Percentiles rank a stretch among this genome's conserved stretches.
These are phyloP conservation scores for Limnephilus auricula DNA, from an alignment of 2,888 invertebrate genomes.

Conservation along the genomic window DNA sequence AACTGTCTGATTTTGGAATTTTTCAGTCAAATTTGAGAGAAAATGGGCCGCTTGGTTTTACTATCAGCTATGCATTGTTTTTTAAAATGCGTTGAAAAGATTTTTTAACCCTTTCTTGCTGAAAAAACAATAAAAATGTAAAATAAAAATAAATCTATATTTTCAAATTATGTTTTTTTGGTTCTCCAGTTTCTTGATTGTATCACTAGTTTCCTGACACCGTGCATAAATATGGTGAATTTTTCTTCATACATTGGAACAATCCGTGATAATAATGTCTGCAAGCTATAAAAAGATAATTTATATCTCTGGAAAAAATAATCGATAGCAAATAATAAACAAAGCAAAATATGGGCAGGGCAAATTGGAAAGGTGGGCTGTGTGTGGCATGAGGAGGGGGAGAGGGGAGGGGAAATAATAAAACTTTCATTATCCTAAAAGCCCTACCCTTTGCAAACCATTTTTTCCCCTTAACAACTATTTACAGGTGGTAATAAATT, in stretches of 20 bases:
- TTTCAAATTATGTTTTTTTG: no score
- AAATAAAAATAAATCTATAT: no score
- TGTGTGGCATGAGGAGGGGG: background rate
- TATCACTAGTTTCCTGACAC: no score
- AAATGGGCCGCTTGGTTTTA: no score
- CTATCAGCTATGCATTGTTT: no score
- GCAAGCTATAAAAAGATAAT: background rate
- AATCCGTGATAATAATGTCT: background rate
- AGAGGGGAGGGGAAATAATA: background rate
- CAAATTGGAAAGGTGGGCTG: background rate
- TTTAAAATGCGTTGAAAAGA: no score
- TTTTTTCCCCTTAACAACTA: background rate
- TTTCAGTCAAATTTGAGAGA: no score
- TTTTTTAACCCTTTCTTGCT: no score
- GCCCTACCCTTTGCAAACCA: background rate
- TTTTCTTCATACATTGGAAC: background rate
- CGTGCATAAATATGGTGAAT: background rate
- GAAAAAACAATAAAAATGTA: no score
- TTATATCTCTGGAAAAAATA: background rate
- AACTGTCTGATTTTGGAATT: no score
- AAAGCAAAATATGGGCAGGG: background rate
- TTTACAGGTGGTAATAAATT: background rate
- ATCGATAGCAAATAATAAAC: background rate
- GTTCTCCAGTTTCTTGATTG: no score
- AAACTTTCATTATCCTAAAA: background rate